These are phyloP conservation scores for Phallusia fumigata DNA, from an alignment of 23 tunicate genomes.

Conservation along the genomic window DNA sequence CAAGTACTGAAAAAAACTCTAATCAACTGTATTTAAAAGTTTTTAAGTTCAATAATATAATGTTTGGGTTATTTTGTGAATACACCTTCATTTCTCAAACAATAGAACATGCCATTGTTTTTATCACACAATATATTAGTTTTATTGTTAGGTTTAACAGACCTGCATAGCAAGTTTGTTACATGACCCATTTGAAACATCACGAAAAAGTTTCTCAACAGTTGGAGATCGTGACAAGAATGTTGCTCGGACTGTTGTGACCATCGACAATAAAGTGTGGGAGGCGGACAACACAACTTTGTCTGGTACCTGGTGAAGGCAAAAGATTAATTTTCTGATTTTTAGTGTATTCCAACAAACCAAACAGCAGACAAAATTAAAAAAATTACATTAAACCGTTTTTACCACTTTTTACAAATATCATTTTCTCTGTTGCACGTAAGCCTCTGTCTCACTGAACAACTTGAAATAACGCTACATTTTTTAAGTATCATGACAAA, in stretches of 20 bases:
- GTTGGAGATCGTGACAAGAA: slow-evolving; percentile 70
- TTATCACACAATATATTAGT: neutral
- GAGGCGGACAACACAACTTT: slow-evolving; percentile 67
- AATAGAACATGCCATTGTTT: neutral
- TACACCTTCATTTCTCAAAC: neutral
- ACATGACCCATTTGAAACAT: slow-evolving; percentile 78
- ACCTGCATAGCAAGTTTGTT: slow-evolving; percentile 62
- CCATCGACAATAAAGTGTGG: slow-evolving; percentile 75
- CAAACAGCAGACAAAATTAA: too few species aligned
- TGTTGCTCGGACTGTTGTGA: slow-evolving; percentile 76
- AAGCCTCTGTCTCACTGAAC: too few species aligned
- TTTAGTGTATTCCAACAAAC: too few species aligned
- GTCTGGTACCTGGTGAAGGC: slow-evolving; percentile 52
- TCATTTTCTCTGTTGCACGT: too few species aligned
- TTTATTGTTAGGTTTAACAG: too few species aligned
- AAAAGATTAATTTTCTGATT: neutral
- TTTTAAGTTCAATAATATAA: too few species aligned
- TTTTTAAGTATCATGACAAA: too few species aligned
- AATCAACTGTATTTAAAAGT: too few species aligned
- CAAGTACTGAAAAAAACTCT: too few species aligned
- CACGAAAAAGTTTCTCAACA: slow-evolving; percentile 58
- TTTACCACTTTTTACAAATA: too few species aligned
- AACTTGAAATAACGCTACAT: too few species aligned
- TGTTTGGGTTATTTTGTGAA: neutral
- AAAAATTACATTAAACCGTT: too few species aligned